A percentile compares a stretch with the other conserved stretches of the same genome.
phyloP scores from a whole-genome alignment of 2,888 invertebrate species.

The Lordiphosa fenestrarum region DNA sequence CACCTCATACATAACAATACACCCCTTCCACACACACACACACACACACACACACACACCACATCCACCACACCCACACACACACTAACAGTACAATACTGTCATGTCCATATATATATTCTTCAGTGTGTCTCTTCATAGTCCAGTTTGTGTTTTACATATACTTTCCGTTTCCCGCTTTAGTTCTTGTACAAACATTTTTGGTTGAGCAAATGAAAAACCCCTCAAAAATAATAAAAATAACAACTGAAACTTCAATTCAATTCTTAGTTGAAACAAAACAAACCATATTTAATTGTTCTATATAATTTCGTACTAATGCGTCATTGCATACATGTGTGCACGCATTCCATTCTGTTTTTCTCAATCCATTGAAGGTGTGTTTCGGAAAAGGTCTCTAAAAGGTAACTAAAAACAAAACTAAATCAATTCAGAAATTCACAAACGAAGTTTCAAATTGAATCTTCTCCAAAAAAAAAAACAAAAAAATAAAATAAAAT shows the following conservation, averaged over 20 bases:
- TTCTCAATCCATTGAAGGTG: conserved; percentile 85
- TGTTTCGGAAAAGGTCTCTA: conserved; percentile 98
- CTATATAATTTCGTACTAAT: conserved; percentile 81
- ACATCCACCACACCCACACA: conserved; percentile 25
- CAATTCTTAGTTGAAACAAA: conserved; percentile 70
- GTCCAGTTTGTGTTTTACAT: conserved; percentile 11
- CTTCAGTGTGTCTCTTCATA: conserved; percentile 16
- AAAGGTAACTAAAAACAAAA: conserved; percentile 88
- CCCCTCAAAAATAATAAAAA: conserved; percentile 31
- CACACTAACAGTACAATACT: conserved; percentile 54
- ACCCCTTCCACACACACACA: conserved; percentile 35
- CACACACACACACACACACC: conserved; percentile 4
- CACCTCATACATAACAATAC: conserved; percentile 49
- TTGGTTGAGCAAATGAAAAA: conserved; percentile 52
- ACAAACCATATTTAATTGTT: conserved; percentile 80
- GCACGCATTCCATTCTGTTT: conserved; percentile 83
- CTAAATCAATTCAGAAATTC: conserved; percentile 80
- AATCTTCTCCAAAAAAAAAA: conserved; percentile 65
- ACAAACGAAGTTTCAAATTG: conserved; percentile 76
- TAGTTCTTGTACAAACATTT: conserved; percentile 31
- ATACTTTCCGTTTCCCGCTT: conserved; percentile 33
- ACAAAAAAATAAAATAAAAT: conserved; percentile 51
- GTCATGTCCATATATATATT: conserved; percentile 40
- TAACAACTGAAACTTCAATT: conserved; percentile 54
- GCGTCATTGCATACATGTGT: conserved; percentile 81